Base-by-base conservation (phyloP, 2,888 invertebrate species). In the Saturnia pavonia region DNA sequence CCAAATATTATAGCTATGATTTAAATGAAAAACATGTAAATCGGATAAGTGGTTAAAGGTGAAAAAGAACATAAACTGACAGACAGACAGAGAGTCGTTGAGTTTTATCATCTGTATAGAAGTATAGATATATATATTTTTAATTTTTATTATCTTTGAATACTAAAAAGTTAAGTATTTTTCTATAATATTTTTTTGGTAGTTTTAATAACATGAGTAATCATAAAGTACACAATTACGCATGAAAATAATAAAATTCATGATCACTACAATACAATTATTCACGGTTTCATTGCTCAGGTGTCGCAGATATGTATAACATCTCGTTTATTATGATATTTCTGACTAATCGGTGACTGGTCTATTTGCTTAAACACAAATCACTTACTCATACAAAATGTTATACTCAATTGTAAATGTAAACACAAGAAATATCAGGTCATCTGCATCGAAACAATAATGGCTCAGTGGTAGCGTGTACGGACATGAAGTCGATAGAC, bases 311-410 rank as follows among this genome's bases (percentile, higher is more conserved):
- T 63, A 25, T n/a, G n/a, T n/a, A n/a, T 68, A 67, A 72, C 70
- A 71, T 72, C 69, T 74, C 63, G 70, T 48, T 66, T 67, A 69
- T 74, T 72, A 51, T 72, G 54, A 72, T 66, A 68, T 67, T 73
- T 72, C 66, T 72, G 63, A 72, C 72, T 72, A 75, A 75, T 72
- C 75, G 70, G 63, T 75, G 74, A 75, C 68, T 73, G 70, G 67
- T 40, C 22, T 69, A 69, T 73, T 72, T 70, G 72, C 69, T 66
- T 71, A 72, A 54, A 72, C 45, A 65, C 65, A 65, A 65, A 65
- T 42, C 40, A 40, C 25, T 71, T 71, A 68, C 63, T 71, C 71
- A 71, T 42, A 67, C 40, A 25, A 48, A 40, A 65, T 71, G 66
- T 16, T 68, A 68, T 65, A 70, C 14, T 66, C 7, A 71, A 65